Evolutionary conservation across 2,888 invertebrate genomes (phyloP).

Genomic region (Halictus quadricinctus): DNA sequence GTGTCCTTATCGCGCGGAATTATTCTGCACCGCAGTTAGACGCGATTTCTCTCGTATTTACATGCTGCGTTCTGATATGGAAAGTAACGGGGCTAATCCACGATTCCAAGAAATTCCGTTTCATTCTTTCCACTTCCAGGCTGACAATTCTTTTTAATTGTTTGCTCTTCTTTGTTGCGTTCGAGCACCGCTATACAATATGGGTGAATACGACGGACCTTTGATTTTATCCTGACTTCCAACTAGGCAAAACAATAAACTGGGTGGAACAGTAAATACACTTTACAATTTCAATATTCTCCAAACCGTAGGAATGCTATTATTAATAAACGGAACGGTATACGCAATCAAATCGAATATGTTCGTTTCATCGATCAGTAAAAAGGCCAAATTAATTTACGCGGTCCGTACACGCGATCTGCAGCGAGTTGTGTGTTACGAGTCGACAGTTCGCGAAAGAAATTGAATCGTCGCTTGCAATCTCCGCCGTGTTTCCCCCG

Average conservation of each 20-base stretch:
- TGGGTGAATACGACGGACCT: too few relatives aligned
- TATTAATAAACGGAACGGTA: not conserved
- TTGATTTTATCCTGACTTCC: not conserved
- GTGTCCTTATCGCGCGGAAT: not conserved
- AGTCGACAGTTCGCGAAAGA: constrained; percentile 24
- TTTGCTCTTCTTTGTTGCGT: not conserved
- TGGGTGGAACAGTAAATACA: too few relatives aligned
- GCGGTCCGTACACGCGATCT: not conserved
- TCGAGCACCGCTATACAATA: not conserved
- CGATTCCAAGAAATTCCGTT: not conserved
- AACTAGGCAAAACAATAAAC: too few relatives aligned
- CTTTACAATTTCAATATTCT: not conserved
- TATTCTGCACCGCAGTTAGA: not conserved
- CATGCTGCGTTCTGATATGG: not conserved
- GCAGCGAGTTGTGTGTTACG: constrained; percentile 2
- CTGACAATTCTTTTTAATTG: not conserved
- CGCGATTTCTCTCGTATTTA: not conserved
- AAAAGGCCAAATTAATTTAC: constrained; percentile 7
- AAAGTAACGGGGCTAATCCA: not conserved
- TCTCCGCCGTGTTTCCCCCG: constrained; percentile 19
- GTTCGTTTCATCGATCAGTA: not conserved
- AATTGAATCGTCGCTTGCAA: constrained; percentile 39
- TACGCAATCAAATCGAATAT: not conserved
- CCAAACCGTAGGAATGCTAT: not conserved
- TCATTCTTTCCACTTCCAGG: not conserved